Evolutionary conservation across 2,113 vertebrate genomes (phyloP).

Genomic region (Phocoena phocoena): DNA sequence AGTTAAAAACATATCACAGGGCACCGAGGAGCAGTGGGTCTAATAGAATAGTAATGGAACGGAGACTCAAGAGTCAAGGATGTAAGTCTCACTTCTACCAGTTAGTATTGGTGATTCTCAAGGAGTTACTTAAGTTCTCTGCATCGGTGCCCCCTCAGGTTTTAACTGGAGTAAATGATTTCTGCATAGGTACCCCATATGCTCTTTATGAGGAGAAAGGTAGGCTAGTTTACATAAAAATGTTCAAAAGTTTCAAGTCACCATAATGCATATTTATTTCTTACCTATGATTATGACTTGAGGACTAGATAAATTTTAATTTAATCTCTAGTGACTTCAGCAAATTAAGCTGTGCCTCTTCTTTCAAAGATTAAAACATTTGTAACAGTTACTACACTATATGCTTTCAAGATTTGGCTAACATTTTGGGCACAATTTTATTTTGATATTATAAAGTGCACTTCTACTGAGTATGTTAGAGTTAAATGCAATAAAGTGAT

Average conservation of each 20-base stretch:
- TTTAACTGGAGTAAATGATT: background rate
- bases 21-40: background rate
- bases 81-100: background rate
- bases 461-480: background rate
- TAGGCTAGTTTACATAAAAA: background rate
- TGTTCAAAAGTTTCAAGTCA: background rate
- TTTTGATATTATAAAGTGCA: background rate
- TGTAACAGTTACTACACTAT: background rate
- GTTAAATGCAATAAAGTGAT: conserved; percentile 21
- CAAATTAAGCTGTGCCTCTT: background rate
- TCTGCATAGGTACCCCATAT: background rate
- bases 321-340: background rate
- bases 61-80: background rate
- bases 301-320: background rate
- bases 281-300: background rate
- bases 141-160: background rate
- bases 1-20: background rate
- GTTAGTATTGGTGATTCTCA: background rate
- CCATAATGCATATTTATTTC: background rate
- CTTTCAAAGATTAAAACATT: conserved; percentile 16
- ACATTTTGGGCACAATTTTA: background rate
- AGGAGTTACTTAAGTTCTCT: background rate
- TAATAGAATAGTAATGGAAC: background rate
- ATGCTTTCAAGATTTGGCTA: background rate
- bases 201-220: background rate